phyloP scores from a whole-genome alignment of 2,888 invertebrate species.

The Microctonus brassicae region DNA sequence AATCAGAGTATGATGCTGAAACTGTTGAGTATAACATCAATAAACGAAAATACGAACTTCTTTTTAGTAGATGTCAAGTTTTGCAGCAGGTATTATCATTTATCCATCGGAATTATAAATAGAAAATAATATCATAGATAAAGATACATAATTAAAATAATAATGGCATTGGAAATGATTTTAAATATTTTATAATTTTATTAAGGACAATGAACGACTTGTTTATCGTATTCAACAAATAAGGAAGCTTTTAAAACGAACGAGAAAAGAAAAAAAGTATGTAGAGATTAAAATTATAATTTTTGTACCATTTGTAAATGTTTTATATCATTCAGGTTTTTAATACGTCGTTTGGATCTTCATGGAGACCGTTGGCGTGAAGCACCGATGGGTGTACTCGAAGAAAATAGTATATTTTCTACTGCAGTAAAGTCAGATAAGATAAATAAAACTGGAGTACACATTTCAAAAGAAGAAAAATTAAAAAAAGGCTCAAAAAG shows the following conservation, averaged over 20 bases:
- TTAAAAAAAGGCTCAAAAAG: constrained; percentile 73
- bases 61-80: constrained; percentile 81
- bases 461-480: constrained; percentile 60
- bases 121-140: constrained; percentile 3
- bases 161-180: background rate
- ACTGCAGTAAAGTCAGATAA: constrained; percentile 61
- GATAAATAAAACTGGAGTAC: constrained; percentile 52
- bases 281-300: constrained; percentile 44
- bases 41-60: constrained; percentile 80
- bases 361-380: constrained; percentile 80
- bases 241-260: constrained; percentile 78
- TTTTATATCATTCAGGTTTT: constrained; percentile 68
- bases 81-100: constrained; percentile 74
- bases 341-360: constrained; percentile 78
- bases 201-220: constrained; percentile 80
- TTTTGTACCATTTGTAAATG: constrained; percentile 51
- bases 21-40: constrained; percentile 77
- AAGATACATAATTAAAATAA: background rate
- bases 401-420: constrained; percentile 66
- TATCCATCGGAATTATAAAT: background rate
- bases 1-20: constrained; percentile 74
- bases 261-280: constrained; percentile 77
- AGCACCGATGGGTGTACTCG: constrained; percentile 73
- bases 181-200: constrained; percentile 32
- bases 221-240: constrained; percentile 80